Evolutionary conservation across 1,140 invertebrate species (phyloP), one percentile per base, ranked within the genome.

Genomic region (Schlechtendalia chinensis): DNA sequence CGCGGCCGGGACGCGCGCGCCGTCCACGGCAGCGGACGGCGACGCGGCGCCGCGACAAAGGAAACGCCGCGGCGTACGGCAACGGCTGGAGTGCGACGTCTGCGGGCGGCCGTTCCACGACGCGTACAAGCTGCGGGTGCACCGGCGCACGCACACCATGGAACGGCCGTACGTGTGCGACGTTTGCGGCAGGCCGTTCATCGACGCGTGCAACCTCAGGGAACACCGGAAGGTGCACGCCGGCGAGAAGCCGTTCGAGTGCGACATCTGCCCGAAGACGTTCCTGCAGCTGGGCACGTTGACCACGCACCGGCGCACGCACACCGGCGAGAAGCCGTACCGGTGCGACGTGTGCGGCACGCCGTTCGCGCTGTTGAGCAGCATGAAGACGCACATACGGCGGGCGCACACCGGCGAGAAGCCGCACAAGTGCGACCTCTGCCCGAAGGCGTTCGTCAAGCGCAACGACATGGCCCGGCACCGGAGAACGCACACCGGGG

Each of bases 261-360:
- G 88, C 80, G 86, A 86, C 11, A 84, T 85, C 54, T 89, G 88
- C 82, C 79, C 82, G 16, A 93, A 92, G 83, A 89, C 90, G 0
- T 93, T 92, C 83, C 91, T 91, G 53, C 88, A 91, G 14, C 86
- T 91, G 80, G 91, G 92, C 82, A 91, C 92, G 83, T 84, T 93
- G 8, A 92, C 91, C 83, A 91, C 92, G 11, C 91, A 93, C 83
- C 85, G 90, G 24, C 85, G 91, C 11, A 91, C 90, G 14, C 93
- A 94, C 83, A 93, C 92, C 0, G 89, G 90, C 3, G 89, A 91
- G 81, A 83, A 89, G 58, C 91, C 91, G 0, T 91, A 91, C 84
- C 85, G 89, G 81, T 90, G 92, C 83, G 87, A 87, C 1, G 88
- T 89, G 59, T 95, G 93, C 83, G 88, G 88, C 8, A 94, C 93